A percentile compares a stretch with the other conserved stretches of the same genome.
Evolutionary conservation across 2,888 invertebrate genomes (phyloP).

Genomic region (Anthophora plumipes): DNA sequence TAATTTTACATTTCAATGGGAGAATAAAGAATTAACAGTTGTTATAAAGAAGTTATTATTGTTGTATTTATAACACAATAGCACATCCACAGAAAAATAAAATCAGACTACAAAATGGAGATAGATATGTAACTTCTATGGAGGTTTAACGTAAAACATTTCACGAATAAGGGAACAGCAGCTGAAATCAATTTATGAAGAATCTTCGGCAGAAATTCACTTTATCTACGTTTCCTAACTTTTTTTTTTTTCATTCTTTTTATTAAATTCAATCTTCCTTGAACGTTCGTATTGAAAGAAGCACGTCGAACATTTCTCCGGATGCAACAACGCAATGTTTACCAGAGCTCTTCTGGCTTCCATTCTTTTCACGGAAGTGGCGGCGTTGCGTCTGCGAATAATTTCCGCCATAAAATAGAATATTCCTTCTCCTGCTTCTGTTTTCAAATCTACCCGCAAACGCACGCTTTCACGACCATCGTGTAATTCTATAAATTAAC

Average conservation of each 20-base stretch:
- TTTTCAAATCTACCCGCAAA: slow-evolving; percentile 9
- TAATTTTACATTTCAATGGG: too few relatives aligned
- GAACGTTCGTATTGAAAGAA: slow-evolving; percentile 5
- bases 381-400: slow-evolving; percentile 22
- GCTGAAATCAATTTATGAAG: neutral
- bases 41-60: too few relatives aligned
- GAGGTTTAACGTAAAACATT: neutral
- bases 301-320: slow-evolving; percentile 12
- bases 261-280: slow-evolving; percentile 5
- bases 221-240: neutral
- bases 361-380: slow-evolving; percentile 31
- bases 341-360: slow-evolving; percentile 24
- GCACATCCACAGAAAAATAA: too few relatives aligned
- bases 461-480: neutral
- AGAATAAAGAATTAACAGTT: too few relatives aligned
- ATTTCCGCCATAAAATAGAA: slow-evolving; percentile 14
- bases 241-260: neutral
- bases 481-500: slow-evolving; percentile 18
- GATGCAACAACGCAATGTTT: slow-evolving; percentile 39
- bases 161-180: neutral
- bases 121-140: too few relatives aligned
- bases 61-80: too few relatives aligned
- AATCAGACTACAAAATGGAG: too few relatives aligned
- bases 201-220: neutral
- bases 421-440: neutral